Base-by-base conservation (phyloP, 2,113 vertebrate species). In the Lophius piscatorius region DNA sequence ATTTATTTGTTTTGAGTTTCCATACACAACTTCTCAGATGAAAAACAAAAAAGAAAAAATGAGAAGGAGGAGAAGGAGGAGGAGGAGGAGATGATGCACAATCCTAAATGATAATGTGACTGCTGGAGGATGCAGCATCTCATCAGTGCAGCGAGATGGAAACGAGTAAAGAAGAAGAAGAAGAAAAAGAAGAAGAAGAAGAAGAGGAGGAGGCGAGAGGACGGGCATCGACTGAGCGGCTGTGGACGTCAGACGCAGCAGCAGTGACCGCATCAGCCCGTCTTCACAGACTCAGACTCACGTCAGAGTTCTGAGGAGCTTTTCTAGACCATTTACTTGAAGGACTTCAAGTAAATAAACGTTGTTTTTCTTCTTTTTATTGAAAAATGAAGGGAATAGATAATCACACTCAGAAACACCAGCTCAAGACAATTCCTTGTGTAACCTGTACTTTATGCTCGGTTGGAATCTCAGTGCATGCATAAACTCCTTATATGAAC, bases 381-480 rank as follows among this genome's bases (percentile, higher is more conserved):
- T 16, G 40, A 38, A n/a, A 59, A 0, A 33, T 56, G 8, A 50
- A 47, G 34, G 10, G 29, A 50, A 62, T 60, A 42, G 50, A 74
- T 72, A 78, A 77, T 86, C 77, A 59, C 69, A 85, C 80, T 82
- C 65, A 57, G 74, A 81, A 89, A 85, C 89, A 91, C 88, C 89
- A 90, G 90, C 90, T 89, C 70, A 74, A 86, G 86, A 86, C 80
- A 84, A 78, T 74, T 87, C 76, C 79, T 71, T 84, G 85, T 88
- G 72, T 89, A 86, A 86, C 75, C 72, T 81, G 63, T 81, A 79
- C 80, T 84, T 78, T 78, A 82, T 88, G 86, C 88, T 88, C 80
- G 83, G 86, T 87, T 82, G 83, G 82, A 85, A 81, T 84, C 69
- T 86, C 76, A 80, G 81, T 91, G 89, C 89, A 90, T 92, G 90